Percentiles rank a stretch among this genome's conserved stretches.
phyloP scores from a whole-genome alignment of 23 tunicate species.

The Halocynthia roretzi region DNA sequence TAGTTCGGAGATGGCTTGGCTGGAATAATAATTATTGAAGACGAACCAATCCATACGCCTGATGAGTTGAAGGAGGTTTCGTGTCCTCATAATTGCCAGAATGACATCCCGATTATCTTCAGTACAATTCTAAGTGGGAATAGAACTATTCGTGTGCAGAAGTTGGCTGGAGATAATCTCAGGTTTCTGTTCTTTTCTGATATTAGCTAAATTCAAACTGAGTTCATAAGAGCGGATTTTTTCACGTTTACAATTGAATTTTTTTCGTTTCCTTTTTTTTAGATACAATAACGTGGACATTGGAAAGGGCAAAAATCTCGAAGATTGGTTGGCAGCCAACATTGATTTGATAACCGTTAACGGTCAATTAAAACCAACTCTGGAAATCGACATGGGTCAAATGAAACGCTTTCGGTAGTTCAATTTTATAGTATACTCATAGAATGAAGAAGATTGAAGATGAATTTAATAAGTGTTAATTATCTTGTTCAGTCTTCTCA shows the following conservation, averaged over 20 bases:
- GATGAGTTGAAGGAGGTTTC: not conserved
- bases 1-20: not conserved
- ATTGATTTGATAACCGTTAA: not conserved
- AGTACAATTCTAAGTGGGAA: not conserved
- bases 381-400: not conserved
- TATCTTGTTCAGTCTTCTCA: too few species aligned
- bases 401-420: not conserved
- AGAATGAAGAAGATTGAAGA: too few species aligned
- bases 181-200: too few species aligned
- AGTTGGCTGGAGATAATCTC: too few species aligned
- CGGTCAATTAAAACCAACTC: constrained; percentile 2
- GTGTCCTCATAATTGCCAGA: not conserved
- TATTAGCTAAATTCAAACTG: too few species aligned
- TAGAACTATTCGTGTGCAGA: too few species aligned
- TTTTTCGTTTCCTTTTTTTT: too few species aligned
- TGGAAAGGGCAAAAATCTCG: not conserved
- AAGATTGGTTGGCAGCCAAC: not conserved
- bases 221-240: too few species aligned
- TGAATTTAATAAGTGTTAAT: too few species aligned
- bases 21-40: constrained; percentile 2
- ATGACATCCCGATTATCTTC: constrained; percentile 7
- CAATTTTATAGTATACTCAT: too few species aligned
- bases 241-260: too few species aligned
- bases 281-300: too few species aligned
- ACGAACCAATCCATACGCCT: not conserved